phyloP scores from a whole-genome alignment of 2,797 vertebrate genomes.

The Mus caroli region DNA sequence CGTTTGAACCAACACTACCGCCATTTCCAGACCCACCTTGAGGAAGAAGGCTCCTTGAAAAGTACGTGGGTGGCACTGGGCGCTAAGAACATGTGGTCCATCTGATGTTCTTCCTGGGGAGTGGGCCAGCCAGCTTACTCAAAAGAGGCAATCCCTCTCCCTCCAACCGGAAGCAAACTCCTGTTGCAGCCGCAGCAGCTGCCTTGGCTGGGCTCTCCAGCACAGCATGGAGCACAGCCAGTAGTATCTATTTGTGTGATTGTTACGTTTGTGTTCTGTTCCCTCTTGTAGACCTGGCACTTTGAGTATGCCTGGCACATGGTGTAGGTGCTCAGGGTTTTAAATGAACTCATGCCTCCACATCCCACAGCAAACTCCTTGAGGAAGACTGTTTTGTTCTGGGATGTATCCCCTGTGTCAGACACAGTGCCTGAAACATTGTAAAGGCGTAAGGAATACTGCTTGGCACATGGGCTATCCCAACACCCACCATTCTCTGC shows the following conservation, averaged over 20 bases:
- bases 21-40: background rate
- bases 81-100: background rate
- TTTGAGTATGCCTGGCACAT: background rate
- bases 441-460: background rate
- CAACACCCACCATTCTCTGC: background rate
- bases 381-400: constrained; percentile 1
- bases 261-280: constrained; percentile 6
- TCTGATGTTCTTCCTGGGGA: background rate
- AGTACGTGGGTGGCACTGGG: background rate
- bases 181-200: background rate
- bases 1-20: background rate
- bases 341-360: constrained; percentile 20
- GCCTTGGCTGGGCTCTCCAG: background rate
- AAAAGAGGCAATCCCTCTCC: background rate
- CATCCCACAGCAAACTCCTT: background rate
- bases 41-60: background rate
- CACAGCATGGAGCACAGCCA: background rate
- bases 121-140: background rate
- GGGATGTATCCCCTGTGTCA: background rate
- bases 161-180: background rate
- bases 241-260: background rate
- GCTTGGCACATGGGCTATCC: background rate
- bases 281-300: background rate
- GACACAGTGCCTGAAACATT: background rate
- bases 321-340: background rate